Evolutionary conservation across 2,888 invertebrate genomes (phyloP), one percentile per base, ranked within the genome.

Genomic region (Ophraella communa): DNA sequence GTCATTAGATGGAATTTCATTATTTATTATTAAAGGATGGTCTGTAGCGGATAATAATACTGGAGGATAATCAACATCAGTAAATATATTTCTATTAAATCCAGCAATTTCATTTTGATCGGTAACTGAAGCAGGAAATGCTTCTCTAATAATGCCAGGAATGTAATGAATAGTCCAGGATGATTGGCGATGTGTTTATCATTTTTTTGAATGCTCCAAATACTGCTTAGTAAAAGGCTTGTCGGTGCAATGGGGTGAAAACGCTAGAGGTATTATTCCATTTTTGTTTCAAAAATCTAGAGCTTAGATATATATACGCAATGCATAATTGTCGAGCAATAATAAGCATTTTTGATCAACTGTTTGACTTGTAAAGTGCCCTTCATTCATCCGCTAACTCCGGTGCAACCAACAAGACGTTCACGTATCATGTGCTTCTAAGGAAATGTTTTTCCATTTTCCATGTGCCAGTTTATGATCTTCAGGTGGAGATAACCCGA

Each of bases 91-190:
- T 1, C 27, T 17, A 33, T 24, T 27, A 27, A 53, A 53, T 7
- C 33, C 33, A 14, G 33, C 53, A 53, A 53, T 53, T 5, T 30
- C 33, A 33, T 53, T 53, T 53, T 11, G n/a, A 53, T 53, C 53
- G 17, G 33, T 53, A 2, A 53, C 27, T 4, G 33, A 23, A 53
- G 17, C 33, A 53, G 53, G 18, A 53, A 53, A 53, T 27, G 53
- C 33, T 53, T 53, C 53, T 33, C 10, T 53, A 27, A 53, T 27
- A 27, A 52, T 52, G 4, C 27, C 24, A 52, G 20, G 52, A 52
- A 52, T 52, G 30, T 52, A 52, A 24, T 52, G 52, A 11, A 27
- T 24, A 24, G 23, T 27, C 52, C 52, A 24, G 27, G 52, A n/a
- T 14, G 17, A 27, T 27, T 52, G 30, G 24, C 7, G 52, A 24